Evolutionary conservation across 1,140 invertebrate genomes (phyloP), one percentile per base, ranked within the genome.

Genomic region (Zeugodacus cucurbitae): DNA sequence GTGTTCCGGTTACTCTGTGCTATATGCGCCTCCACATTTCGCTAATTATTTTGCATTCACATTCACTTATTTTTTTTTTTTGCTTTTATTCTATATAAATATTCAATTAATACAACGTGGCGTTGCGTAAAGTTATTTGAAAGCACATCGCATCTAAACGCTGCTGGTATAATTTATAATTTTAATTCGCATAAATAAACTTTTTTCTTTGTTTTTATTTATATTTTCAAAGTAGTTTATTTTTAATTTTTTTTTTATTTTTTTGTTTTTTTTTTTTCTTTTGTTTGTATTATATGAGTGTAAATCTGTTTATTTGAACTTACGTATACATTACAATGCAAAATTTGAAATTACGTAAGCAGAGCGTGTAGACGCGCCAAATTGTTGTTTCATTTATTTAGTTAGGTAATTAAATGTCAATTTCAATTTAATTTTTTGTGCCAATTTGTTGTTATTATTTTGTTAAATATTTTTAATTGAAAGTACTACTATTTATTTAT

Each of bases 121-220:
- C 74, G 74, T 48, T 82, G 74, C n/a, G 74, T 82, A 82, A 48
- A 82, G 44, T 82, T 82, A 29, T 82, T 48, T 82, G 41, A 82
- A 82, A 82, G 74, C 74, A 82, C 74, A 82, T 82, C 26, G 41
- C 74, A 48, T 82, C 41, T 82, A 48, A 82, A 82, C 74, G 74
- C 41, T 82, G 74, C 74, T 82, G 74, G 74, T 41, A 82, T 82
- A 82, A 82, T 54, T 82, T 54, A 10, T 82, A n/a, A n/a, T 32
- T 74, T 32, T 6, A 67, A 67, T 74, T 41, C 14, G 37, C 41
- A 82, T 29, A 82, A 82, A 48, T 82, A 48, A 10, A 14, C 10
- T 8, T 4, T 48, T 48, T 29, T 20, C 8, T 17, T 37, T 37
- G n/a, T 4, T 48, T 48, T 29, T 20, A 7, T 17, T n/a, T 17